These are phyloP conservation scores for Schizaphis graminum DNA, from an alignment of 2,888 invertebrate species.

Conservation along the genomic window DNA sequence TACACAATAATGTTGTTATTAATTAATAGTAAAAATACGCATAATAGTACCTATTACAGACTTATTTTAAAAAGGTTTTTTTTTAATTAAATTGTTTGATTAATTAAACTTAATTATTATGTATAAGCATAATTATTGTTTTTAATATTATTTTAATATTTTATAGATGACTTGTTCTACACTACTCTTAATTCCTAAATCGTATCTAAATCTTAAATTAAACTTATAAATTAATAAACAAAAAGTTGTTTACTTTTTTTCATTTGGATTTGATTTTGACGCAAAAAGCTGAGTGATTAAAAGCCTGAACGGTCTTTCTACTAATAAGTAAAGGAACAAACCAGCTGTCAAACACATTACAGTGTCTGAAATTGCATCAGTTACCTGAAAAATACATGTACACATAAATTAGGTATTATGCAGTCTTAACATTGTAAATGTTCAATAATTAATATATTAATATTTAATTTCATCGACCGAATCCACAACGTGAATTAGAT, in stretches of 20 bases:
- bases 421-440: not conserved
- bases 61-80: not conserved
- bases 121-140: not conserved
- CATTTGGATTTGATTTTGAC: not conserved
- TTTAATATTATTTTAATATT: not conserved
- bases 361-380: constrained; percentile 58
- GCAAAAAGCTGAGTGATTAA: constrained; percentile 51
- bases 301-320: constrained; percentile 66
- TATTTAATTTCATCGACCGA: not conserved
- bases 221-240: not conserved
- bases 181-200: not conserved
- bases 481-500: not conserved
- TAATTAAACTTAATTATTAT: not conserved
- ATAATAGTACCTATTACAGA: not conserved
- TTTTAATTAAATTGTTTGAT: not conserved
- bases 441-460: not conserved
- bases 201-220: not conserved
- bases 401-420: not conserved
- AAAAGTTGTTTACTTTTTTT: constrained; percentile 11
- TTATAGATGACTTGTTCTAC: not conserved
- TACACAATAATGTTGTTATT: not conserved
- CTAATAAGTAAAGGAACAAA: constrained; percentile 64
- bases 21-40: not conserved
- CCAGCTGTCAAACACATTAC: constrained; percentile 58
- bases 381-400: constrained; percentile 52